Conservation (phyloP, 2,888 invertebrate genomes). For the Cepaea hortensis region DNA sequence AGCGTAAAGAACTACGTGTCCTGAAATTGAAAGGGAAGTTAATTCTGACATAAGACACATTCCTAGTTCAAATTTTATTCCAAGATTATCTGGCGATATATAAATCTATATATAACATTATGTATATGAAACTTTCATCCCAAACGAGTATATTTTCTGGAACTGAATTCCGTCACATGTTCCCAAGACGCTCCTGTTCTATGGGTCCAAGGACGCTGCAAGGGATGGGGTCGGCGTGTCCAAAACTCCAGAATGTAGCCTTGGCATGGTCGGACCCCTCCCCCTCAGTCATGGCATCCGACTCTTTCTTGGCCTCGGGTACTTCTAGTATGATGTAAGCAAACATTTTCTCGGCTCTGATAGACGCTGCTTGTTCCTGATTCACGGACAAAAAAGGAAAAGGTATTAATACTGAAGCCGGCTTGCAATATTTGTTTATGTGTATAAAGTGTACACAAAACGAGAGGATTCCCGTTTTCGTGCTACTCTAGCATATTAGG, state of each 20-base stretch:
- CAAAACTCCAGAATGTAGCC: slow-evolving; percentile 43
- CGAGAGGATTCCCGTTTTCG: too few species aligned
- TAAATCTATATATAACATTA: background rate
- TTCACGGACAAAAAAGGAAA: too few species aligned
- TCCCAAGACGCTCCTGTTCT: slow-evolving; percentile 39
- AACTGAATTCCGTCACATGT: slow-evolving; percentile 2
- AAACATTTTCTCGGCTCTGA: slow-evolving; percentile 31
- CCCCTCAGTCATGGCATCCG: slow-evolving; percentile 24
- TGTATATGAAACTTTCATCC: background rate
- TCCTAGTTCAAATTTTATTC: too few species aligned
- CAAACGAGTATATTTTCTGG: background rate
- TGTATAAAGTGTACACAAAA: too few species aligned
- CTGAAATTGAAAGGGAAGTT: too few species aligned
- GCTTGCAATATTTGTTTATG: too few species aligned
- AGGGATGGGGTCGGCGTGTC: slow-evolving; percentile 38
- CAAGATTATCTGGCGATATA: too few species aligned
- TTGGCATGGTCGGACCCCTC: slow-evolving; percentile 29
- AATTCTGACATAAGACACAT: too few species aligned
- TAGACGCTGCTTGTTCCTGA: slow-evolving; percentile 31
- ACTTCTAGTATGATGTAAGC: slow-evolving; percentile 33
- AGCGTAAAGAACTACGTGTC: too few species aligned
- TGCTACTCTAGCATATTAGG: too few species aligned
- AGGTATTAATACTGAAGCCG: too few species aligned
- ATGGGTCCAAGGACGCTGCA: slow-evolving; percentile 38
- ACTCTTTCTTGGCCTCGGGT: slow-evolving; percentile 31